Percentiles rank a stretch among this genome's conserved stretches.
Evolutionary conservation across 2,113 vertebrate genomes (phyloP).

Genomic region (Notechis scutatus): DNA sequence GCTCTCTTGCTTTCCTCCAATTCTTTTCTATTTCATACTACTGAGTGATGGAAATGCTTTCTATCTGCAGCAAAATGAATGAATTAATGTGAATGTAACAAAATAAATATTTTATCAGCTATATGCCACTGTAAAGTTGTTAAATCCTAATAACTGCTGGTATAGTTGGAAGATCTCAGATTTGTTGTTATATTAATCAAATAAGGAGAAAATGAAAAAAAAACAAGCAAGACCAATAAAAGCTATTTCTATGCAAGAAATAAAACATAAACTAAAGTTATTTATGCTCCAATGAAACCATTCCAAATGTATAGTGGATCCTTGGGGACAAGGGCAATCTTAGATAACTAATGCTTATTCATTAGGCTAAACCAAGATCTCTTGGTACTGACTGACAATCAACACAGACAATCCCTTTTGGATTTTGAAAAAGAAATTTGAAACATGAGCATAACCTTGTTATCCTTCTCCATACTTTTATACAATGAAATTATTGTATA

Average conservation of each 20-base stretch:
- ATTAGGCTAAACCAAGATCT: background rate
- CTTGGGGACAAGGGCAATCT: background rate
- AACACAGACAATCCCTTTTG: background rate
- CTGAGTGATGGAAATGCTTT: background rate
- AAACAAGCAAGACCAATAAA: background rate
- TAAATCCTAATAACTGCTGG: background rate
- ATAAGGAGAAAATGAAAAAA: background rate
- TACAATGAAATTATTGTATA: constrained; percentile 19
- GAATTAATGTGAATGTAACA: background rate
- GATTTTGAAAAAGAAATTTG: background rate
- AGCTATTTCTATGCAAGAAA: background rate
- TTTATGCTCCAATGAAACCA: background rate
- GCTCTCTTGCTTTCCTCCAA: background rate
- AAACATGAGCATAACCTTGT: background rate
- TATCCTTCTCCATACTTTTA: background rate
- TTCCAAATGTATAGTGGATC: background rate
- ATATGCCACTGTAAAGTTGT: background rate
- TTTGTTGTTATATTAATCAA: background rate
- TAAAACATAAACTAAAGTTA: background rate
- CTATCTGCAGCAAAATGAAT: background rate
- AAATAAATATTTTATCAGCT: background rate
- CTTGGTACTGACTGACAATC: background rate
- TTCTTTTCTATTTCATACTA: background rate
- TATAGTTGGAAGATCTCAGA: background rate
- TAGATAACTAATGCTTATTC: background rate